These are phyloP conservation scores for Amazona vittata DNA, from an alignment of 2,113 vertebrate genomes.

Conservation along the genomic window DNA sequence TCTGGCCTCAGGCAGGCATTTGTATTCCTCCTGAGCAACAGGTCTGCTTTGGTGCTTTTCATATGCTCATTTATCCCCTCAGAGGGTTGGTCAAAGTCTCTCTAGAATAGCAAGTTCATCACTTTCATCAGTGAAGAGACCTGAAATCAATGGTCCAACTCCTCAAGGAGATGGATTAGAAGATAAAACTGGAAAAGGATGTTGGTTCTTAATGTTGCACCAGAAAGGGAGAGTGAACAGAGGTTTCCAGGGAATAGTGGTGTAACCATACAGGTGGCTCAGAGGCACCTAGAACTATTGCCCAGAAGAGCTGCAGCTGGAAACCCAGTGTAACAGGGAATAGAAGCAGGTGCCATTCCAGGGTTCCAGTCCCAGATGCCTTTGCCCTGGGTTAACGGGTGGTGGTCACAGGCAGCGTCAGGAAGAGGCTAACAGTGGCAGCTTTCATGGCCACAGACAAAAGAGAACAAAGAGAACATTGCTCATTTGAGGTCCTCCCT, in stretches of 20 bases:
- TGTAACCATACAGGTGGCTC: background rate
- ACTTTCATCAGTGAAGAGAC: background rate
- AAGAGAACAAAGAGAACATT: background rate
- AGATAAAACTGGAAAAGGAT: background rate
- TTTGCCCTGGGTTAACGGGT: background rate
- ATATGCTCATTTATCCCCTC: background rate
- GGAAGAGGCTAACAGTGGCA: background rate
- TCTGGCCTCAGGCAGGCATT: background rate
- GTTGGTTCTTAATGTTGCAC: background rate
- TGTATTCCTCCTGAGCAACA: background rate
- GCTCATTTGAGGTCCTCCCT: background rate
- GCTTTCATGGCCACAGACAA: background rate
- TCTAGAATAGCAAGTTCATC: background rate
- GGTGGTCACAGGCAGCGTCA: background rate
- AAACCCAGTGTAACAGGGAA: background rate
- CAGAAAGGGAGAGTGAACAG: background rate
- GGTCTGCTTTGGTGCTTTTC: background rate
- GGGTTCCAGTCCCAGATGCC: background rate
- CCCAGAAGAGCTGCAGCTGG: background rate
- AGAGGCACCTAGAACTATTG: background rate
- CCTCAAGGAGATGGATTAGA: background rate
- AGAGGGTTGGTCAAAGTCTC: background rate
- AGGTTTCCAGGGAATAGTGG: background rate
- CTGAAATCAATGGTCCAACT: background rate
- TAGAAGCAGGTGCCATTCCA: background rate